Conservation (phyloP, 2,113 vertebrate species). For the Poecilia latipinna region DNA sequence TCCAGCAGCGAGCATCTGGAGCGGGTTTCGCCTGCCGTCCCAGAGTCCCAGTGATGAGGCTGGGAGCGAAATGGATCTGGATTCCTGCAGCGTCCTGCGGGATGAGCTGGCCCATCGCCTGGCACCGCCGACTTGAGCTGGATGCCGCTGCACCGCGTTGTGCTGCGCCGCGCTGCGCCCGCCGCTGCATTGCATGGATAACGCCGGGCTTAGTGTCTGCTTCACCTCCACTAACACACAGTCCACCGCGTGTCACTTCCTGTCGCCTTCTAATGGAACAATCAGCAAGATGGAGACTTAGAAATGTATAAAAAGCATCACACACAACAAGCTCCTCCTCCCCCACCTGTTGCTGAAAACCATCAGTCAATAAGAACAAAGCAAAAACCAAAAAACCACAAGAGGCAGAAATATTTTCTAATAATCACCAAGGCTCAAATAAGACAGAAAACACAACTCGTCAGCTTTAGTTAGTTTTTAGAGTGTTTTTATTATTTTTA, state of each 20-base stretch:
- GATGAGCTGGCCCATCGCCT: constrained; percentile 65
- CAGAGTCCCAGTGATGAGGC: constrained; percentile 73
- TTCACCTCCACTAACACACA: constrained; percentile 34
- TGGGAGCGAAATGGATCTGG: constrained; percentile 64
- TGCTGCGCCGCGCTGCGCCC: no score
- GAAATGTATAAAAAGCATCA: no score
- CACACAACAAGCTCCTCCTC: background rate
- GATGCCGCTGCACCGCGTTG: constrained; percentile 7
- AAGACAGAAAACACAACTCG: no score
- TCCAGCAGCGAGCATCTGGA: constrained; percentile 74
- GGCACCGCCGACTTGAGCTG: constrained; percentile 59
- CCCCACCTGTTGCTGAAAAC: no score
- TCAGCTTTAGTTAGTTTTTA: no score
- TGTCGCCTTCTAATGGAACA: constrained; percentile 32
- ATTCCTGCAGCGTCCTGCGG: constrained; percentile 66
- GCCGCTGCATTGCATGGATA: constrained; percentile 42
- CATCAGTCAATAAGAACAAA: no score
- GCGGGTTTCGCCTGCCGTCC: constrained; percentile 64
- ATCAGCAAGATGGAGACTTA: constrained; percentile 31
- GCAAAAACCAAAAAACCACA: no score
- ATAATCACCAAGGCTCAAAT: no score
- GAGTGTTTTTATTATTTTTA: no score
- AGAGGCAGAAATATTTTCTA: no score
- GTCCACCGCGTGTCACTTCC: constrained; percentile 26
- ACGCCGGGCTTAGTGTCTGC: constrained; percentile 39